Conservation (phyloP, 64 coral and sea anemone genomes). For the Actinia equina region DNA sequence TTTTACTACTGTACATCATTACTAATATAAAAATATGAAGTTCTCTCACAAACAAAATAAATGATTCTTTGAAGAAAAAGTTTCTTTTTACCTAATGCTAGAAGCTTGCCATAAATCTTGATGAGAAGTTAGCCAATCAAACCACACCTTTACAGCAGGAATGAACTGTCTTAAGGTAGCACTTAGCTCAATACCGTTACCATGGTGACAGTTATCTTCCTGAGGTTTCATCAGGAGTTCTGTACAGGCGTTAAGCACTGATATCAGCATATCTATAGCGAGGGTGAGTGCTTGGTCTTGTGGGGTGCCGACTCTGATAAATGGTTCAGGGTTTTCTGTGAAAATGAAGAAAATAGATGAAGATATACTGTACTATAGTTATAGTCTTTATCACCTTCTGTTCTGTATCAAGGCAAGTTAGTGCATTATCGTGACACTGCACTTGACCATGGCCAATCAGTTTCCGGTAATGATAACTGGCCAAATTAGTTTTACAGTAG, state of each 20-base stretch:
- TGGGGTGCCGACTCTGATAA: conserved; percentile 74
- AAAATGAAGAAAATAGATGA: too few species aligned
- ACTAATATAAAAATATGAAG: too few species aligned
- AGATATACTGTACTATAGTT: too few species aligned
- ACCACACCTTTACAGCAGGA: conserved; percentile 85
- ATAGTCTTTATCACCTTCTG: too few species aligned
- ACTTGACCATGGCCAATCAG: too few species aligned
- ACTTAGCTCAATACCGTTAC: conserved; percentile 29
- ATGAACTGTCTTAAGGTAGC: conserved; percentile 66
- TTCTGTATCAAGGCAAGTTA: too few species aligned
- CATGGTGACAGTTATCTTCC: conserved; percentile 39
- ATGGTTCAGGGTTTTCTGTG: conserved; percentile 44
- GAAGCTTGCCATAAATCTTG: conserved; percentile 71
- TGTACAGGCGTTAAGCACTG: conserved; percentile 51
- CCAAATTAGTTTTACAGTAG: too few species aligned
- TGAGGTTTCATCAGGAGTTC: background rate
- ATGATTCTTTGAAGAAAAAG: too few species aligned
- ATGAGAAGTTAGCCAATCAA: conserved; percentile 77
- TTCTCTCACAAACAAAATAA: too few species aligned
- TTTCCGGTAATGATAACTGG: too few species aligned
- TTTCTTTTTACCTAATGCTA: conserved; percentile 52
- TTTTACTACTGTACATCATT: too few species aligned
- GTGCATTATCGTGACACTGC: too few species aligned
- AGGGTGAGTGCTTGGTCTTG: conserved; percentile 88
- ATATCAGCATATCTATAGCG: conserved; percentile 71